A percentile compares a stretch with the other conserved stretches of the same genome.
These are phyloP conservation scores for Aleiodes leptofemur DNA, from an alignment of 2,888 invertebrate genomes.

Conservation along the genomic window DNA sequence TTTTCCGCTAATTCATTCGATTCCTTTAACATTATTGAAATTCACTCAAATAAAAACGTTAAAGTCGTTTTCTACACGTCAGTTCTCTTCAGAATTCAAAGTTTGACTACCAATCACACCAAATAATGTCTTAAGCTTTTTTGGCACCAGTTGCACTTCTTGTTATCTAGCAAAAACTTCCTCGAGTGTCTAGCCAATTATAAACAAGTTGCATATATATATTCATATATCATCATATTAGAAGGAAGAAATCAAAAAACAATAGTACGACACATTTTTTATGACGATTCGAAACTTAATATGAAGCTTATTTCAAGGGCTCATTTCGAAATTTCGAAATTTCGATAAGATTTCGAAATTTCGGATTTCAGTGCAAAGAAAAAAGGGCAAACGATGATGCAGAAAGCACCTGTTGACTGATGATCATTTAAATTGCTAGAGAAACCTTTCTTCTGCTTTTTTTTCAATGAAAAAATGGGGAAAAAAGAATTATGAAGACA, in stretches of 20 bases:
- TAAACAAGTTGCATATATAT: neutral
- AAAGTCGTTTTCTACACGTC: conserved; percentile 6
- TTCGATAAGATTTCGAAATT: no score
- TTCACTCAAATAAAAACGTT: conserved; percentile 12
- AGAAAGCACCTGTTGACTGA: no score
- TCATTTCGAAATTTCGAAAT: no score
- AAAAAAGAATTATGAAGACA: neutral
- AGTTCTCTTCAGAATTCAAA: conserved; percentile 22
- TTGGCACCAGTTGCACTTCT: conserved; percentile 19
- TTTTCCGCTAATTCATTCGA: conserved; percentile 6
- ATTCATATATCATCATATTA: conserved; percentile 1
- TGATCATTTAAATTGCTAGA: no score
- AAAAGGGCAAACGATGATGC: no score
- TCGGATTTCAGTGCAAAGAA: no score
- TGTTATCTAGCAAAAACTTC: conserved; percentile 25
- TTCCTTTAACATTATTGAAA: neutral
- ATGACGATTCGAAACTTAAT: no score
- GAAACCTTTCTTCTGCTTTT: no score
- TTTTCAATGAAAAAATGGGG: neutral
- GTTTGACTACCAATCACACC: conserved; percentile 38
- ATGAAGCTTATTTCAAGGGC: no score
- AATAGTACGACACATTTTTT: neutral
- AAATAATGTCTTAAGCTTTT: conserved; percentile 17
- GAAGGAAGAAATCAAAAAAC: neutral
- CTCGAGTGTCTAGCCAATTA: conserved; percentile 18